These are phyloP conservation scores for Channa maculata DNA, from an alignment of 2,113 vertebrate species.

Conservation along the genomic window DNA sequence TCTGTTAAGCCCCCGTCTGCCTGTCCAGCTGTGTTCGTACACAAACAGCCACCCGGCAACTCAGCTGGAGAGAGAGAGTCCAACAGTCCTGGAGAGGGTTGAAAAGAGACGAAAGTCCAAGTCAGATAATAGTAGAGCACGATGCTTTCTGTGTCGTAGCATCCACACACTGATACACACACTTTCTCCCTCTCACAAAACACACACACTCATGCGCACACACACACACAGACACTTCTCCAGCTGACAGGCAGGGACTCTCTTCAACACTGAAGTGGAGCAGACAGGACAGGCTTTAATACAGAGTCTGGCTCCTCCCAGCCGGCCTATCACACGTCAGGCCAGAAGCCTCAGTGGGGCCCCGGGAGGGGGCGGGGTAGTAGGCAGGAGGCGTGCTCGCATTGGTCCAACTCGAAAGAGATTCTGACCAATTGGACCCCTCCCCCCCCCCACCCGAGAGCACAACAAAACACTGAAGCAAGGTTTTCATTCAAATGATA, in stretches of 20 bases:
- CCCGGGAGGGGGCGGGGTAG: constrained; percentile 53
- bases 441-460: constrained; percentile 61
- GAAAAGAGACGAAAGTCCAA: constrained; percentile 39
- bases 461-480: constrained; percentile 81
- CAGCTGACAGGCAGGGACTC: constrained; percentile 54
- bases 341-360: constrained; percentile 38
- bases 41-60: constrained; percentile 3
- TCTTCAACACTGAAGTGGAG: constrained; percentile 73
- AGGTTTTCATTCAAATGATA: constrained; percentile 86
- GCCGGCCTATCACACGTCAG: constrained; percentile 71
- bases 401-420: constrained; percentile 71
- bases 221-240: constrained; percentile 56
- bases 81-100: constrained; percentile 43
- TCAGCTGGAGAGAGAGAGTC: constrained; percentile 14
- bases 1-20: constrained; percentile 1
- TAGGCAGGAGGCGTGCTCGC: constrained; percentile 30
- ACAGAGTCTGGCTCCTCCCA: constrained; percentile 75
- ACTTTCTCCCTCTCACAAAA: constrained; percentile 19
- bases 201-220: constrained; percentile 39
- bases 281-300: constrained; percentile 80
- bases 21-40: constrained; percentile 41
- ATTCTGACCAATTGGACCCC: constrained; percentile 75
- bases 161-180: constrained; percentile 38
- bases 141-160: constrained; percentile 1
- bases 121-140: constrained; percentile 33